A percentile compares a stretch with the other conserved stretches of the same genome.
phyloP scores from a whole-genome alignment of 1,140 invertebrate species.

The Sinella curviseta region DNA sequence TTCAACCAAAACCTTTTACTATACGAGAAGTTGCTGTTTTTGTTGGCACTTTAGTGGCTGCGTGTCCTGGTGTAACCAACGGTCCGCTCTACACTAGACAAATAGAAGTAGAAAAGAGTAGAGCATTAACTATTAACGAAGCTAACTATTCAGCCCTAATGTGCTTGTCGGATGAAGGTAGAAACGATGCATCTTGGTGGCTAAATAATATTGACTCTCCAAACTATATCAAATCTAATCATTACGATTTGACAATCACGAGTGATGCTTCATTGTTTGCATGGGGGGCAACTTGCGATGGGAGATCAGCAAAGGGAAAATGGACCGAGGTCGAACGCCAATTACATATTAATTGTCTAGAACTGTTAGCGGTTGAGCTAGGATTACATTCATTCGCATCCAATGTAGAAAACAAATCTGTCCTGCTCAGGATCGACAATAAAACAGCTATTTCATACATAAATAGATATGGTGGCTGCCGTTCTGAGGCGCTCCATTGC shows the following conservation, averaged over 20 bases:
- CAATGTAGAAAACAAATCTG: background rate
- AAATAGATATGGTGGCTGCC: conserved; percentile 29
- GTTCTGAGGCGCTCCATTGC: background rate
- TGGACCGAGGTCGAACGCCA: too few species aligned
- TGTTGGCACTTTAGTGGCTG: conserved; percentile 19
- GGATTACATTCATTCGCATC: background rate
- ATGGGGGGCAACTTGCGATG: conserved; percentile 15
- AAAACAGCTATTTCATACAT: conserved; percentile 32
- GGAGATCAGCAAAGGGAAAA: background rate
- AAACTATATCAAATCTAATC: background rate
- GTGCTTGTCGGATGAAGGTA: background rate
- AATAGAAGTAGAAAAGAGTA: conserved; percentile 10
- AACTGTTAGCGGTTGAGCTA: background rate
- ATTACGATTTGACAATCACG: conserved; percentile 18
- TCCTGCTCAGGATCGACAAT: conserved; percentile 23
- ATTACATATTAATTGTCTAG: background rate
- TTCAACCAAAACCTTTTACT: background rate
- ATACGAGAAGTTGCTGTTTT: conserved; percentile 20
- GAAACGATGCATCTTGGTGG: conserved; percentile 32
- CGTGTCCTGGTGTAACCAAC: conserved; percentile 23
- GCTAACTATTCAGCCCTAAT: background rate
- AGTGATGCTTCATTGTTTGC: conserved; percentile 32
- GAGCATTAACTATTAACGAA: background rate
- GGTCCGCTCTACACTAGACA: conserved; percentile 26
- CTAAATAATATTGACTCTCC: background rate